phyloP scores from a whole-genome alignment of 2,113 vertebrate species.

The Bos taurus region ARS-UCD2.0 NC_037345.1:46429001-46429500 shows the following conservation, averaged over 20 bases:
- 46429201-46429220: conserved; percentile 15
- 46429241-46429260: conserved; percentile 16
- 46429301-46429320: background rate
- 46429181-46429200: conserved; percentile 14
- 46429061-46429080: background rate
- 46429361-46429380: background rate
- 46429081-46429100: background rate
- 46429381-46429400: background rate
- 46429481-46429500: conserved; percentile 38
- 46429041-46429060: background rate
- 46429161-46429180: conserved; percentile 1
- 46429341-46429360: background rate
- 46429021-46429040: background rate
- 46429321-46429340: background rate
- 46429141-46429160: background rate
- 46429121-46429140: background rate
- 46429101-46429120: background rate
- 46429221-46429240: background rate
- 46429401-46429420: background rate
- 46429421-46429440: background rate
- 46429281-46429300: background rate
- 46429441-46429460: background rate
- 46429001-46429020: background rate
- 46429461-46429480: background rate
- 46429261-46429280: conserved; percentile 31